phyloP scores from a whole-genome alignment of 2,113 vertebrate genomes.

The Neofelis nebulosa region DNA sequence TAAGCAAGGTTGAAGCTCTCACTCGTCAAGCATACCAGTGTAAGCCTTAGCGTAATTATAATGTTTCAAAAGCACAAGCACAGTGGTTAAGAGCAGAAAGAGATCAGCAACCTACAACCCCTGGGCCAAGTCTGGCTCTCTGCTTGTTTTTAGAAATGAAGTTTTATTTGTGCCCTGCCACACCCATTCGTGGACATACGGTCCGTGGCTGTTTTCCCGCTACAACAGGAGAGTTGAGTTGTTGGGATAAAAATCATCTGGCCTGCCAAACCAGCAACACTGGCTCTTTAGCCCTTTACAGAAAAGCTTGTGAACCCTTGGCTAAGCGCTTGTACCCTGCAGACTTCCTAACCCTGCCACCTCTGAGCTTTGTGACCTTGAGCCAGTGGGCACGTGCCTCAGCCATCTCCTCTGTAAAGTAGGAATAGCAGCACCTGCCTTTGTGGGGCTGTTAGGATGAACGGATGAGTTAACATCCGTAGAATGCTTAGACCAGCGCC shows the following conservation, averaged over 20 bases:
- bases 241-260: conserved; percentile 2
- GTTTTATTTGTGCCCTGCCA: not conserved
- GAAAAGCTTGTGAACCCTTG: not conserved
- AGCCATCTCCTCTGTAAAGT: not conserved
- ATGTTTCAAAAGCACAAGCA: not conserved
- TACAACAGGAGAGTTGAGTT: not conserved
- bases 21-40: not conserved
- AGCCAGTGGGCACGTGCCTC: not conserved
- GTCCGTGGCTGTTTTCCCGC: not conserved
- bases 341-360: not conserved
- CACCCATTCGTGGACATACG: not conserved
- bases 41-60: not conserved
- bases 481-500: not conserved
- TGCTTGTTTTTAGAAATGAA: not conserved
- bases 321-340: not conserved
- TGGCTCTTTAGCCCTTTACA: not conserved
- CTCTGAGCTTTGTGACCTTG: not conserved
- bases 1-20: not conserved
- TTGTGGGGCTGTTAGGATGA: not conserved
- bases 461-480: not conserved
- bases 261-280: not conserved
- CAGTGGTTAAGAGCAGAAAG: not conserved
- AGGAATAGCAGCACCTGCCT: not conserved
- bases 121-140: not conserved
- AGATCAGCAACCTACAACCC: not conserved